Base-by-base conservation (phyloP, 1,140 invertebrate genomes). In the Drosophila murphyi region DNA sequence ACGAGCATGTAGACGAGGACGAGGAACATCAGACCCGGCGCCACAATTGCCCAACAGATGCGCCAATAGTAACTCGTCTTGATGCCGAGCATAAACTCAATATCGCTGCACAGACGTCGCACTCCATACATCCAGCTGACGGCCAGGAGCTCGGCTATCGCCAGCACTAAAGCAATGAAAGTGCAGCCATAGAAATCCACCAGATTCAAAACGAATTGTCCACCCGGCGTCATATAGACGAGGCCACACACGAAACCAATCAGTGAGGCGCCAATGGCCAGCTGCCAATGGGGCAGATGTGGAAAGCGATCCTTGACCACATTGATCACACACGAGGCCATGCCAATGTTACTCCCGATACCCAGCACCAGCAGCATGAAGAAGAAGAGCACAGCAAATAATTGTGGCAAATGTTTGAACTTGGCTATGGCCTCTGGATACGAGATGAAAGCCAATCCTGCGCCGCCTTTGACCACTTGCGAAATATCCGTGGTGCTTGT, bases 341-440 rank as follows among this genome's bases (percentile, higher is more conserved):
- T 94, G 2, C 95, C 95, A 2, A 96, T 95, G 37, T 95, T 95
- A 59, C 96, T 96, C 12, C 96, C 97, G 10, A 96, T 93, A 0
- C 96, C 97, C 57, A 98, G 91, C 0, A 97, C 95, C 51, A 96
- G 95, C 86, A 97, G 94, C 96, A 97, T 97, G 5, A 98, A 92
- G 93, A 98, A 98, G 93, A 98, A 98, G 1, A 98, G 92, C 2
- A 97, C 95, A 0, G 97, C 94, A 93, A 98, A 98, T 91, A 96
- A 94, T 93, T 97, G 96, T 0, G 97, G 97, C 55, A 96, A 93
- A 50, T 94, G 93, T 3, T 95, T 95, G 76, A 98, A 96, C 92
- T 97, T 96, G 4, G 96, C 95, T 55, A 98, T 96, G 0, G 97
- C 97, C 78, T 97, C 97, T 0, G 97, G 97, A 93, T 98, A 98